Base-by-base conservation (phyloP, 1,140 invertebrate species). In the Solenopsis fugax region DNA sequence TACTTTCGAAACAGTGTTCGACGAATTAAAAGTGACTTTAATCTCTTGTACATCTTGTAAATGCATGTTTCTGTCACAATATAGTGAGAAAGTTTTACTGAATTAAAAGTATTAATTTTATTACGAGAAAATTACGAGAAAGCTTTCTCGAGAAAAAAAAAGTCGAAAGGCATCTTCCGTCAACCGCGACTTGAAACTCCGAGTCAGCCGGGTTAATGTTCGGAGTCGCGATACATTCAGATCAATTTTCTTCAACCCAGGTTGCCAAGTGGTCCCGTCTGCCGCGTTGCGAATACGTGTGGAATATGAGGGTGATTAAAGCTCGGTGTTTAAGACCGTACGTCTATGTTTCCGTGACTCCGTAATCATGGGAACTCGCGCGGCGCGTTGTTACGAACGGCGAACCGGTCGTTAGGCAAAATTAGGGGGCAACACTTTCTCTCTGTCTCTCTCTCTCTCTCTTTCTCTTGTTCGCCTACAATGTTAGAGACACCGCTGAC, bases 281-380 rank as follows among this genome's bases (percentile, higher is more conserved):
- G 45, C 18, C 12, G 41, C 4, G 18, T 45, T 48, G 41, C 45
- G 37, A 65, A 65, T 65, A 10, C 3, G 21, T 7, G 10, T 13
- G 56, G 45, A 56, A 72, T 84, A 90, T 72, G 72, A 77, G 50
- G 75, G 60, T 90, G 86, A 90, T 89, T 90, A 90, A 88, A 90
- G 48, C 58, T 72, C 69, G 60, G 72, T 58, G 77, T 64, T 84
- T 87, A 75, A 85, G 54, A 48, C 56, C 52, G 45, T 54, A 7
- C 41, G 16, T 87, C 78, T 73, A 85, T 73, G 85, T 87, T 90
- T 89, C 67, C 88, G 88, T 90, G 88, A 90, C 88, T 87, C 87
- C 16, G 76, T 89, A 89, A 90, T 89, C 84, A 85, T 24, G 24
- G 50, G 34, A 60, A 54, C 29, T 62, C 54, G 54, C 85, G 37